Base-by-base conservation (phyloP, 1,140 invertebrate genomes). In the Anagrus nilaparvatae region DNA sequence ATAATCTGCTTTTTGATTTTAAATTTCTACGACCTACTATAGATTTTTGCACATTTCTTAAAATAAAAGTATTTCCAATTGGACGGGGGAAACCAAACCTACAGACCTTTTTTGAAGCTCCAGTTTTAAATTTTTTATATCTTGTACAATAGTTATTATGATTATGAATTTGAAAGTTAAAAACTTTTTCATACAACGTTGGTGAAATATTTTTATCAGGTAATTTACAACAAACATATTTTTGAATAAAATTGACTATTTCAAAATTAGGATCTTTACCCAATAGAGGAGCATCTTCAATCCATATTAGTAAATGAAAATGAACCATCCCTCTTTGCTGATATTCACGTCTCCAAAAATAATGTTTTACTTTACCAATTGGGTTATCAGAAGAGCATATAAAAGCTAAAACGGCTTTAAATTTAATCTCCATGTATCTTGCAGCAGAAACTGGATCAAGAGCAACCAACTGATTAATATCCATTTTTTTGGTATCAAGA, bases 351-450 rank as follows among this genome's bases (percentile, higher is more conserved):
- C 48, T 33, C 49, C 49, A 57, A 37, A 49, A 53, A 31, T 58
- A 55, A 51, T 58, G 50, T 7, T 5, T 7, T 19, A 60, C 25
- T 52, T 54, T 46, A 19, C 57, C 56, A n/a, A 60, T 39, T 13
- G 55, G 55, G 23, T 52, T 43, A 50, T 45, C 47, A 12, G 33
- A 25, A 12, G 54, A 59, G 27, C 36, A 51, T 13, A 61, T 51
- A 41, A 61, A 65, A 24, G 56, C 49, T 30, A 65, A 46, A 41
- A 56, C 55, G 35, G 53, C 52, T 46, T 55, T 37, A 47, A 63
- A 60, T 33, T 50, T 58, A 38, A 56, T 60, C 20, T 59, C 48
- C 37, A 63, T 50, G 44, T 53, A 59, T 30, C 51, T 31, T 16
- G 56, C 52, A 19, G 49, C 40, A 33, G 52, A 58, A 19, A 61